Percentiles rank a stretch among this genome's conserved stretches.
Evolutionary conservation across 2,113 vertebrate genomes (phyloP).

Genomic region (Oreochromis niloticus): DNA sequence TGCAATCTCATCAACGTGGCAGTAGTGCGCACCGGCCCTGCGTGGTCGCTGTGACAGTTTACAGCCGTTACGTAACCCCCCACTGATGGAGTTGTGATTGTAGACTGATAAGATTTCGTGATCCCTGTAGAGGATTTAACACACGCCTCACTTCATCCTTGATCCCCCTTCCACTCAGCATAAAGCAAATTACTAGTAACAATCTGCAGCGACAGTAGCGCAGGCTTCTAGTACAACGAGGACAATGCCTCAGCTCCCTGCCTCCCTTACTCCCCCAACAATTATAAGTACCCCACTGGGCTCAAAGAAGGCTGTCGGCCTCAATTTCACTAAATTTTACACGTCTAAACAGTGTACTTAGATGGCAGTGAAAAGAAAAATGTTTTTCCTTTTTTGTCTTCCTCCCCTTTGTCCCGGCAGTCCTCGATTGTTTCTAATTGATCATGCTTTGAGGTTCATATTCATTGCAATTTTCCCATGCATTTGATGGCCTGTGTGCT

Average conservation of each 20-base stretch:
- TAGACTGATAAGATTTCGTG: conserved; percentile 61
- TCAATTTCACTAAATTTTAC: conserved; percentile 54
- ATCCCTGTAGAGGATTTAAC: conserved; percentile 58
- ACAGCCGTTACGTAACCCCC: conserved; percentile 47
- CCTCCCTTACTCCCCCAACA: conserved; percentile 56
- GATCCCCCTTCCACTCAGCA: conserved; percentile 50
- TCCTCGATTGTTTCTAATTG: conserved; percentile 63
- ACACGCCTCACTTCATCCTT: conserved; percentile 44
- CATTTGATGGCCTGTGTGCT: conserved; percentile 17
- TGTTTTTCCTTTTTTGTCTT: conserved; percentile 51
- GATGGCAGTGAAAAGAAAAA: conserved; percentile 59
- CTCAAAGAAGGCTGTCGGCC: conserved; percentile 56
- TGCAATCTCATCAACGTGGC: conserved; percentile 19
- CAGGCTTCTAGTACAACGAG: conserved; percentile 16
- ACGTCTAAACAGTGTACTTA: conserved; percentile 51
- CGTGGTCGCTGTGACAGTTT: conserved; percentile 45
- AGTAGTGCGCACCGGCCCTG: not conserved
- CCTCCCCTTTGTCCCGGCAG: conserved; percentile 26
- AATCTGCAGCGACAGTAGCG: conserved; percentile 34
- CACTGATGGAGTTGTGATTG: conserved; percentile 50
- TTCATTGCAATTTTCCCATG: conserved; percentile 56
- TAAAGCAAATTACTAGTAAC: conserved; percentile 68
- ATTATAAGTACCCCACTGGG: conserved; percentile 70
- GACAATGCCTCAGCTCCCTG: conserved; percentile 51
- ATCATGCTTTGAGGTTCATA: conserved; percentile 48